Percentiles rank a stretch among this genome's conserved stretches.
Evolutionary conservation across 1,140 invertebrate genomes (phyloP).

Genomic region (Aporrectodea caliginosa): DNA sequence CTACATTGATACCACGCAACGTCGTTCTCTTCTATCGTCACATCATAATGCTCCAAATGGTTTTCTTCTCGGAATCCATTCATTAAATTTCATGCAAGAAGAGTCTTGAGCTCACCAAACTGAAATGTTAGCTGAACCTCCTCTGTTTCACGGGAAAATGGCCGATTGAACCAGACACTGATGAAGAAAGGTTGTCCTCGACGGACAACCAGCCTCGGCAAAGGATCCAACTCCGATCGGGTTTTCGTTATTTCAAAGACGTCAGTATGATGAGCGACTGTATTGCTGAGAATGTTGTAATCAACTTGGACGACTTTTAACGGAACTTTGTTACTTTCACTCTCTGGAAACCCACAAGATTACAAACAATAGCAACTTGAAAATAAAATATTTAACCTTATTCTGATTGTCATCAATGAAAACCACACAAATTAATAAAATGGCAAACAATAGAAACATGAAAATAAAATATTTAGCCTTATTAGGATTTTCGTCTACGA

Average conservation of each 20-base stretch:
- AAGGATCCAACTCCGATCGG: background rate
- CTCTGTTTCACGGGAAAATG: background rate
- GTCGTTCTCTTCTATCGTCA: too few relatives aligned
- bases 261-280: background rate
- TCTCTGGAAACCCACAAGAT: background rate
- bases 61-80: too few relatives aligned
- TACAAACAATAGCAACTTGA: background rate
- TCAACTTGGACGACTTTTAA: background rate
- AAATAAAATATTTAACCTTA: background rate
- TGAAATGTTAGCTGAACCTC: background rate
- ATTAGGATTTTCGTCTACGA: too few relatives aligned
- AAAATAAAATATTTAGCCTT: too few relatives aligned
- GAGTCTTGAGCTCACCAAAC: background rate
- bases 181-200: background rate
- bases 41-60: too few relatives aligned
- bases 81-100: too few relatives aligned
- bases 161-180: background rate
- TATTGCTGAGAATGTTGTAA: background rate
- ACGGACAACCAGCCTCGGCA: background rate
- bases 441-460: too few relatives aligned
- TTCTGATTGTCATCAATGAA: background rate
- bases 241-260: background rate
- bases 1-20: too few relatives aligned
- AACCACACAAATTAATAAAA: background rate
- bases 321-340: background rate